Percentiles rank a stretch among this genome's conserved stretches.
These are phyloP conservation scores for Notarius quadriscutis DNA, from an alignment of 2,113 vertebrate genomes.

Conservation along the genomic window DNA sequence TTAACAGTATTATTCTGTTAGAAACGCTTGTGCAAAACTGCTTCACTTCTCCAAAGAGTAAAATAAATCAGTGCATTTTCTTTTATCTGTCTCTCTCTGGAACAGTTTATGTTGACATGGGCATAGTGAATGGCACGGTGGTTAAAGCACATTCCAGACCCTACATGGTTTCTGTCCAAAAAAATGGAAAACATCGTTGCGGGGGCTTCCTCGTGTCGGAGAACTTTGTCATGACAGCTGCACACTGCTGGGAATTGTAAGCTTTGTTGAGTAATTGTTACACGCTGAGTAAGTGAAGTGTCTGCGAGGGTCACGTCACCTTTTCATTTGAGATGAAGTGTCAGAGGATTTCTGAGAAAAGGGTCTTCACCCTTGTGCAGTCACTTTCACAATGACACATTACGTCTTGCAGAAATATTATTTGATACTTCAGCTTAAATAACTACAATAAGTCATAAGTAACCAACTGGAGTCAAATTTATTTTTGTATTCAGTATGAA, in stretches of 20 bases:
- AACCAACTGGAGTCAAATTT: background rate
- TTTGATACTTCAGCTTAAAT: background rate
- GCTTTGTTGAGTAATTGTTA: background rate
- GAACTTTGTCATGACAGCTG: constrained; percentile 54
- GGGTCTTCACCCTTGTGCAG: background rate
- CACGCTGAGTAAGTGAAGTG: background rate
- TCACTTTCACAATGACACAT: background rate
- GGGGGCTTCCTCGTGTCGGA: constrained; percentile 53
- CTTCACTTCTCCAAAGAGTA: background rate
- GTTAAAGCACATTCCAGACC: constrained; percentile 47
- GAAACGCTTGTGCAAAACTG: background rate
- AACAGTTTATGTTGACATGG: constrained; percentile 27
- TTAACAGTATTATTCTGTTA: background rate
- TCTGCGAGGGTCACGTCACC: background rate
- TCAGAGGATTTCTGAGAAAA: background rate
- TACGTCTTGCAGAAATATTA: background rate
- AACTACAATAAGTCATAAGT: background rate
- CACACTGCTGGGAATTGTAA: constrained; percentile 47
- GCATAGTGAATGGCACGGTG: constrained; percentile 47
- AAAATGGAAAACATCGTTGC: background rate
- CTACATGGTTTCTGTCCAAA: constrained; percentile 59
- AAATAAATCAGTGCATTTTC: background rate
- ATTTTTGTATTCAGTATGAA: background rate
- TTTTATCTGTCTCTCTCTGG: constrained; percentile 10
- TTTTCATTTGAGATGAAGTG: background rate